Base-by-base conservation (phyloP, 2,888 invertebrate genomes). In the Drosophila diplacantha region DNA sequence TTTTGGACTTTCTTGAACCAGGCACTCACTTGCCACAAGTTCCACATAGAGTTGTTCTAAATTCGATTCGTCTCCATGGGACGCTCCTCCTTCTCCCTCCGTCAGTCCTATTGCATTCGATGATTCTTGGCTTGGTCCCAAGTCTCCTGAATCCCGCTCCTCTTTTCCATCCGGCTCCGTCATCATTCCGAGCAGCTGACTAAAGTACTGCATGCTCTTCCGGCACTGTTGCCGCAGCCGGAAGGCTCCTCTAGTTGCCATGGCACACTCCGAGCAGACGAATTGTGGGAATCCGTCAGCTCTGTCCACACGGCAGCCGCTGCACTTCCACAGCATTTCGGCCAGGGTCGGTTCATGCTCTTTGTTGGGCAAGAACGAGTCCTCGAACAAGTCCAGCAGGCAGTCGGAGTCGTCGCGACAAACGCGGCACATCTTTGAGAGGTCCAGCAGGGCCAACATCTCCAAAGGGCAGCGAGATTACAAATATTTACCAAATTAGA, bases 331-430 rank as follows among this genome's bases (percentile, higher is more conserved):
- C 22, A 60, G 16, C 59, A 60, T 60, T 3, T 11, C 16, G 14
- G 59, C 59, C 57, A 60, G 29, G 6, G 11, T 18, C 6, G 39
- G 46, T 26, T 59, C 55, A 37, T 16, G 18, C 22, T 22, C 46
- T 3, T 14, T 31, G 14, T 18, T 20, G 31, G 14, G 4, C 11
- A 11, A 9, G 6, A 4, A 9, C 2, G 26, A 2, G 20, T 34
- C 46, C 7, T 9, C 34, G 14, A 41, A 60, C 8, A 60, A 5
- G 20, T 60, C 47, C 12, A 57, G 22, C 34, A 47, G 26, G 6
- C 46, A 47, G 34, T 46, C 57, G 22, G 57, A 34, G 8, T 47
- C 32, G 8, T 44, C 57, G n/a, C 57, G n/a, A 20, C 59, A 60
- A 20, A 60, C 39, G 26, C 59, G 57, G 16, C 59, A 60, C 20